phyloP scores from a whole-genome alignment of 2,888 invertebrate species.

The Trichacis sp. region DNA sequence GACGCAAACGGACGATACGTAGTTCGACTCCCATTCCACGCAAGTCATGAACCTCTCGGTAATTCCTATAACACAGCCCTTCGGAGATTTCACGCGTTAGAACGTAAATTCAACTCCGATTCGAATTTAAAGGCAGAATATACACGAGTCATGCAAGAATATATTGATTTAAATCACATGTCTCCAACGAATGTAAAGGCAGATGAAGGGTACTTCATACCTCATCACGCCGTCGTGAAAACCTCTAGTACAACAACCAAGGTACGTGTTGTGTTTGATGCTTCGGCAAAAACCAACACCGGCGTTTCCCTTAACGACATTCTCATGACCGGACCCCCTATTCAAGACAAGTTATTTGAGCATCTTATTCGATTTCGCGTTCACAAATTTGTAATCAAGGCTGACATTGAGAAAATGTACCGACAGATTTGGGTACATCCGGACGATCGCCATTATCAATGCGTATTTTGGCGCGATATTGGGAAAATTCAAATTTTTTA shows the following conservation, averaged over 20 bases:
- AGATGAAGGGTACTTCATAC: background rate
- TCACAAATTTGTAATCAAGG: background rate
- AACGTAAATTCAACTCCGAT: slow-evolving; percentile 14
- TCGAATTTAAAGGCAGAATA: slow-evolving; percentile 21
- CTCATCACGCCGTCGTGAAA: background rate
- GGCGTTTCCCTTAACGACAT: slow-evolving; percentile 8
- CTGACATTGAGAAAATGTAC: slow-evolving; percentile 12
- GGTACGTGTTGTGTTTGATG: background rate
- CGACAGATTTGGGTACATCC: too few species aligned
- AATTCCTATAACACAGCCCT: slow-evolving; percentile 22
- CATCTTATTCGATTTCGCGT: background rate
- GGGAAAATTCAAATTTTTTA: too few species aligned
- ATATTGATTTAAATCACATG: slow-evolving; percentile 26
- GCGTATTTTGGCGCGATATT: too few species aligned
- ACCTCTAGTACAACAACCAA: background rate
- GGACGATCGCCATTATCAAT: too few species aligned
- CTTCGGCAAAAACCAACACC: too few species aligned
- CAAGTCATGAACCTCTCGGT: slow-evolving; percentile 3
- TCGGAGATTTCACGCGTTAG: slow-evolving; percentile 14
- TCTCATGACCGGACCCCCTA: slow-evolving; percentile 12
- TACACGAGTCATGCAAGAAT: slow-evolving; percentile 20
- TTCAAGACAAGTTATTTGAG: slow-evolving; percentile 3
- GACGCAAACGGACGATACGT: too few species aligned
- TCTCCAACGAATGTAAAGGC: background rate
- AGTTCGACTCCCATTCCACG: slow-evolving; percentile 10